These are phyloP conservation scores for Tuta absoluta DNA, from an alignment of 2,888 invertebrate genomes.

Conservation along the genomic window DNA sequence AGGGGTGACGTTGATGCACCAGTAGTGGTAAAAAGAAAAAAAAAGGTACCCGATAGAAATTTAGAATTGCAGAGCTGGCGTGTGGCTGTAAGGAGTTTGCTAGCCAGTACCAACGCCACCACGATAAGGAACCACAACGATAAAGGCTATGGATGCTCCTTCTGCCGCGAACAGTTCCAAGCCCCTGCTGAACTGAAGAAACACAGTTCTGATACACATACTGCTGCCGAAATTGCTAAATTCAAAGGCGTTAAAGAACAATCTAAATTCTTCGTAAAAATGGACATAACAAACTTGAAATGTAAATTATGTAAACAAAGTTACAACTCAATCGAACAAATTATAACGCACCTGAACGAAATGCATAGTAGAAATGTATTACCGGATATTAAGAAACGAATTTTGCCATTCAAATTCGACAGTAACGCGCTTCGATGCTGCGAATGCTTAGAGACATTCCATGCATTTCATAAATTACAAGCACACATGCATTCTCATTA, in stretches of 20 bases:
- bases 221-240: not conserved
- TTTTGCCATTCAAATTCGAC: constrained; percentile 53
- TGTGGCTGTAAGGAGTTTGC: not conserved
- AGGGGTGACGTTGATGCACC: not conserved
- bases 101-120: constrained; percentile 23
- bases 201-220: constrained; percentile 20
- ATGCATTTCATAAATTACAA: constrained; percentile 42
- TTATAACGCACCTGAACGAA: constrained; percentile 35
- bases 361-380: constrained; percentile 41
- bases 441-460: constrained; percentile 37
- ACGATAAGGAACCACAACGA: constrained; percentile 17
- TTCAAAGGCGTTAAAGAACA: constrained; percentile 14
- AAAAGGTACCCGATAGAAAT: constrained; percentile 3
- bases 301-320: constrained; percentile 29
- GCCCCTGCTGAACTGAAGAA: constrained; percentile 16
- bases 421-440: constrained; percentile 41
- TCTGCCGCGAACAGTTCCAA: constrained; percentile 14
- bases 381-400: constrained; percentile 45
- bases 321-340: constrained; percentile 24
- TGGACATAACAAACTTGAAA: constrained; percentile 49
- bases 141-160: constrained; percentile 24
- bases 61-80: constrained; percentile 16
- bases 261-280: constrained; percentile 46
- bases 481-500: constrained; percentile 59
- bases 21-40: not conserved